phyloP scores from a whole-genome alignment of 2,113 vertebrate species.

The Microtus richardsoni region DNA sequence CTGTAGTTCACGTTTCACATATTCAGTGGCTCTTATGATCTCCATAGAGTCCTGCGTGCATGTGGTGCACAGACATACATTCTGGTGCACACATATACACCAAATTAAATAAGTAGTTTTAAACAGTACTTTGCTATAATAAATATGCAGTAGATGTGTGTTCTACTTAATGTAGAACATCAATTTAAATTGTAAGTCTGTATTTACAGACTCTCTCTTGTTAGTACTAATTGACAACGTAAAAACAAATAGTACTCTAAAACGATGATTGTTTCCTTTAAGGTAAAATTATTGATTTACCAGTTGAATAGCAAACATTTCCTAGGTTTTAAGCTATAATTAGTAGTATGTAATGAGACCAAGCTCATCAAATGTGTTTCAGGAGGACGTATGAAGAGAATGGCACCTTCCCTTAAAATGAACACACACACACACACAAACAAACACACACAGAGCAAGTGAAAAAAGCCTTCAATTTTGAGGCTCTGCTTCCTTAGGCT shows the following conservation, averaged over 20 bases:
- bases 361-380: constrained; percentile 5
- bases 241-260: neutral
- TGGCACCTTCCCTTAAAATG: constrained; percentile 11
- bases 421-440: neutral
- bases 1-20: too few relatives aligned
- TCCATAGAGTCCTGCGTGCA: neutral
- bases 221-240: neutral
- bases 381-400: constrained; percentile 27
- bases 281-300: constrained; percentile 26
- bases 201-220: constrained; percentile 31
- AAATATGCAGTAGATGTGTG: neutral
- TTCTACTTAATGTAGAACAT: neutral
- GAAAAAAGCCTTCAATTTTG: neutral
- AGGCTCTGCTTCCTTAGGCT: neutral
- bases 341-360: constrained; percentile 1
- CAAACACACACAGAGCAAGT: neutral
- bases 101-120: neutral
- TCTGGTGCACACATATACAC: neutral
- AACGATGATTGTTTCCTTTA: neutral
- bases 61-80: too few relatives aligned
- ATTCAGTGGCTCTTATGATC: neutral
- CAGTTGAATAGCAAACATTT: neutral
- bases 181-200: neutral
- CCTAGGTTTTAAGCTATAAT: neutral
- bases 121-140: neutral